Base-by-base conservation (phyloP, 1,140 invertebrate species). In the Drosophila nigrodunni region DNA sequence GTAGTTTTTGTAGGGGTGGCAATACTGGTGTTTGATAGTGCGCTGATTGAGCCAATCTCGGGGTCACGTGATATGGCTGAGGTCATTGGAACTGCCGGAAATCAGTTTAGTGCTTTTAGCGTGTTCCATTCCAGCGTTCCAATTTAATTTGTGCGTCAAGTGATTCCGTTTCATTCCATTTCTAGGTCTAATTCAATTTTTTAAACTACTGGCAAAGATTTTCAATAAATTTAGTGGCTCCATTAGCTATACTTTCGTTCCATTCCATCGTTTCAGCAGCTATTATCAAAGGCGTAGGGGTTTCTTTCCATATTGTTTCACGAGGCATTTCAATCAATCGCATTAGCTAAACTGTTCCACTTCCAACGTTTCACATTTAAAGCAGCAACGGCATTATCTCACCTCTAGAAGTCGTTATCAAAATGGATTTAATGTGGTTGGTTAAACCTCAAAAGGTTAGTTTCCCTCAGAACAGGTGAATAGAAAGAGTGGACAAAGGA, bases 381-480 rank as follows among this genome's bases (percentile, higher is more conserved):
- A 30, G 8, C 7, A 30, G 6, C 11, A 4, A 8, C 18, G 21
- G 2, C 25, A 34, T 54, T 57, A 57, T 57, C 54, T 10, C 35
- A 41, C 6, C 15, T 35, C 35, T 21, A 25, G 15, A 39, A 57
- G 54, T 15, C 52, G 21, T 57, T 57, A 21, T 11, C 25, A 1
- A 25, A 57, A 57, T 57, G 54, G 15, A 8, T 21, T 11, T 21
- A 57, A 35, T n/a, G 34, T 21, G 6, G 54, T 41, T 37, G 54
- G 54, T 57, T 8, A 35, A 57, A 41, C 35, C 37, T 57, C 54
- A 57, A 57, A 41, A 57, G 54, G 10, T 57, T 35, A n/a, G 39
- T n/a, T 13, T 7, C 18, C 18, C 15, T 47, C 46, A 47, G 41
- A 43, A 43, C 4, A 66, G 62, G 61, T 41, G 8, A 49, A 52